phyloP scores from a whole-genome alignment of 2,113 vertebrate species.

The Hippolais icterina region DNA sequence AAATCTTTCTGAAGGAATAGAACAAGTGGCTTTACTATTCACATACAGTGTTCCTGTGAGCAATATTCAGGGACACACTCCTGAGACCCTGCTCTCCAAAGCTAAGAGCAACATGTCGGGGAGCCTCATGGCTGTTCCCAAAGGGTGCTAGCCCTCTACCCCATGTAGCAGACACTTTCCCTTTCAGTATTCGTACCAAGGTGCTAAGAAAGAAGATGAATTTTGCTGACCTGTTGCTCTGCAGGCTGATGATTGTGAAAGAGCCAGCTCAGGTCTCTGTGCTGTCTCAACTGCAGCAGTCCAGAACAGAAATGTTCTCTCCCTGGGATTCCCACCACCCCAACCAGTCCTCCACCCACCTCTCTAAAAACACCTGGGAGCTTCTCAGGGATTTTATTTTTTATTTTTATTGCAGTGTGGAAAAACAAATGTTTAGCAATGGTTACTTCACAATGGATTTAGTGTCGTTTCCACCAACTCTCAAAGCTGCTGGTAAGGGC shows the following conservation, averaged over 20 bases:
- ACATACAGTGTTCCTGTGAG: background rate
- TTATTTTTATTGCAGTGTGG: background rate
- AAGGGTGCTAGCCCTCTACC: conserved; percentile 3
- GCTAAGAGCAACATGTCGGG: background rate
- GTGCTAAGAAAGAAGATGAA: background rate
- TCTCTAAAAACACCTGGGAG: background rate
- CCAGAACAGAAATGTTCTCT: background rate
- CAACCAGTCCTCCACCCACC: background rate
- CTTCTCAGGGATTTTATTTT: background rate
- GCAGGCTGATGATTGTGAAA: background rate
- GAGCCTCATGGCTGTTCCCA: background rate
- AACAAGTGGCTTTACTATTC: background rate
- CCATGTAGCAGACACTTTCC: background rate
- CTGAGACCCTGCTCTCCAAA: background rate
- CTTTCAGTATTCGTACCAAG: background rate
- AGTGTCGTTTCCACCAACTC: background rate
- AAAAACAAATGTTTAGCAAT: background rate
- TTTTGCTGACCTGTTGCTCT: background rate
- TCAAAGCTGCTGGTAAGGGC: background rate
- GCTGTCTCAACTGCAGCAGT: background rate
- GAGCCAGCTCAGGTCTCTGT: background rate
- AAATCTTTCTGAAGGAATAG: background rate
- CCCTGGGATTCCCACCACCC: background rate
- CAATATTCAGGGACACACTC: background rate
- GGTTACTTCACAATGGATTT: background rate